These are phyloP conservation scores for Rhyacophila evoluta DNA, from an alignment of 2,888 invertebrate genomes.

Conservation along the genomic window DNA sequence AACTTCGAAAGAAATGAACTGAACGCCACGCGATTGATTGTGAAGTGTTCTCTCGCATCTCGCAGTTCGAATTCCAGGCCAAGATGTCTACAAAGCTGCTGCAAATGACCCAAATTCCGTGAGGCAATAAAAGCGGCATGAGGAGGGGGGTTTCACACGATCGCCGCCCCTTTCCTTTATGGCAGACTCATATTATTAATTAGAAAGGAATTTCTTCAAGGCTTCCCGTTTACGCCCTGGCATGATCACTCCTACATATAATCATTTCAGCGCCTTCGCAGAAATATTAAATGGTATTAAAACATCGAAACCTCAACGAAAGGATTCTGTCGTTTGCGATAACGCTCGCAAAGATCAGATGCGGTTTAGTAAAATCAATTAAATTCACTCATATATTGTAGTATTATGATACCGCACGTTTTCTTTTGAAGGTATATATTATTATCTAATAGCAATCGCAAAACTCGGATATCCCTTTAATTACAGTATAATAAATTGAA, in stretches of 20 bases:
- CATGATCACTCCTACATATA: background rate
- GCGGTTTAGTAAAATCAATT: too few relatives aligned
- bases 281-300: too few relatives aligned
- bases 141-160: background rate
- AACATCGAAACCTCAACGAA: too few relatives aligned
- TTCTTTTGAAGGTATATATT: too few relatives aligned
- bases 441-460: too few relatives aligned
- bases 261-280: background rate
- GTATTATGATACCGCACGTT: too few relatives aligned
- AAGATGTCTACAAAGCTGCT: background rate
- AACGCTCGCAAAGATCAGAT: too few relatives aligned
- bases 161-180: background rate
- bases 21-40: background rate
- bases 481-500: too few relatives aligned
- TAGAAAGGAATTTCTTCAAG: background rate
- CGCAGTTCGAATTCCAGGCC: background rate
- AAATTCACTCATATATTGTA: too few relatives aligned
- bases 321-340: too few relatives aligned
- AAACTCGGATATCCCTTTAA: too few relatives aligned
- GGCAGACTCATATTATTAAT: background rate
- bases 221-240: background rate
- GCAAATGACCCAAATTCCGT: conserved; percentile 13
- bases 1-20: background rate
- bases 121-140: background rate
- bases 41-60: background rate